Evolutionary conservation across 2,113 vertebrate genomes (phyloP), one percentile per base, ranked within the genome.

Genomic region (Salvelinus alpinus): DNA sequence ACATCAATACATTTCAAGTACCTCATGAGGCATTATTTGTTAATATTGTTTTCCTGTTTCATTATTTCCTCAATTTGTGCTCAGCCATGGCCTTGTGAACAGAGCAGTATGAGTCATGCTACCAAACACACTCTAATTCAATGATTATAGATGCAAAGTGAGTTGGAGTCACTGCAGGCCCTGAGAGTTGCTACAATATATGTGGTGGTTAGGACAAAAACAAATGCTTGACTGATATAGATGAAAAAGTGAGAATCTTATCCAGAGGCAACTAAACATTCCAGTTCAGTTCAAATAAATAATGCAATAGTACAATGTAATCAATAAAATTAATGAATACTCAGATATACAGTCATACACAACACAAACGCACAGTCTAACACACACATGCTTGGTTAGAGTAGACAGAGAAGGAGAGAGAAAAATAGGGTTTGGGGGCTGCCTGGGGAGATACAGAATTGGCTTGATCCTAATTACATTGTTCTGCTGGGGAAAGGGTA

Each of bases 401-500:
- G 34, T 71, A 57, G 78, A 73, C 16, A 64, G 51, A 64, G 25
- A 62, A 27, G 51, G 38, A 34, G 48, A 75, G 38, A 57, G 65
- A 75, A 72, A 48, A 22, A 75, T 71, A 48, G 57, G 72, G 82
- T 78, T 54, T 18, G 18, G 74, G 73, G 91, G 80, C 85, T 83
- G 93, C 93, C 93, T 91, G 87, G 93, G 91, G 92, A 94, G 93
- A 44, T 44, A 44, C 38, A 94, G 93, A 95, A 94, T 93, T 92
- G 83, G 84, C 92, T 93, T 95, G 92, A 94, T 95, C 93, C 89
- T 95, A 94, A 96, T 94, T 94, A 88, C 88, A 89, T 88, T 88
- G 92, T 92, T 94, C 94, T 94, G 90, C 92, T 94, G 91, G 80
- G 91, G 91, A 91, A 91, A 92, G 94, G 95, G 87, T 83, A 86